A percentile compares a stretch with the other conserved stretches of the same genome.
These are phyloP conservation scores for Chrysogorgia sp. DNA, from an alignment of 92 coral and sea anemone genomes.

Conservation along the genomic window DNA sequence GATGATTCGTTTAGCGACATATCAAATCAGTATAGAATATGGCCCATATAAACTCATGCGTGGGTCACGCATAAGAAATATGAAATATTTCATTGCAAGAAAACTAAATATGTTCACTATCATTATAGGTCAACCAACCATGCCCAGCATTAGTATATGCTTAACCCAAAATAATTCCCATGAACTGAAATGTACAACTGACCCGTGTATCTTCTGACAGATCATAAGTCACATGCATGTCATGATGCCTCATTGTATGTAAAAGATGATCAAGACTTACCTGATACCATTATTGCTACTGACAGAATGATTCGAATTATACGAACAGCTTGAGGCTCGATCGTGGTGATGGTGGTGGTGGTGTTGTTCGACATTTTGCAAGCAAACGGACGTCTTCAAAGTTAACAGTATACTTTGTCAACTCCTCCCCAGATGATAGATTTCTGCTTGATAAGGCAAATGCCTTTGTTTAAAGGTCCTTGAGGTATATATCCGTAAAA, in stretches of 20 bases:
- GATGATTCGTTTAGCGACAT: constrained; percentile 31
- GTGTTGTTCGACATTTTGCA: constrained; percentile 29
- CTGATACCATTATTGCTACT: constrained; percentile 22
- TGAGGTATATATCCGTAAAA: background rate
- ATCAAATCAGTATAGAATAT: constrained; percentile 5
- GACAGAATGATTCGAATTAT: constrained; percentile 25
- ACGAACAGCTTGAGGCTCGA: constrained; percentile 25
- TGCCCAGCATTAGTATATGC: no score
- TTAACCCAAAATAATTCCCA: no score
- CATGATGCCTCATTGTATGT: background rate
- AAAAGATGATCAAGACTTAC: background rate
- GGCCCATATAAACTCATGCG: background rate
- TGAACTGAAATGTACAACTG: no score
- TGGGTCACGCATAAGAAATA: no score
- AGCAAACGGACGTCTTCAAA: background rate
- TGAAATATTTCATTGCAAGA: no score
- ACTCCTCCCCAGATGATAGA: background rate
- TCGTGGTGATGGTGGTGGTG: background rate
- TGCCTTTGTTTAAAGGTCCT: background rate
- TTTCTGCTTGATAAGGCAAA: background rate
- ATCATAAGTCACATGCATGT: no score
- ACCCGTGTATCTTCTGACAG: no score
- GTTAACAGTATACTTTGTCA: background rate
- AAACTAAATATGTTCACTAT: no score
- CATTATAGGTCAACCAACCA: background rate